phyloP scores from a whole-genome alignment of 2,888 invertebrate species.

The Eumacrocentrus americanus region DNA sequence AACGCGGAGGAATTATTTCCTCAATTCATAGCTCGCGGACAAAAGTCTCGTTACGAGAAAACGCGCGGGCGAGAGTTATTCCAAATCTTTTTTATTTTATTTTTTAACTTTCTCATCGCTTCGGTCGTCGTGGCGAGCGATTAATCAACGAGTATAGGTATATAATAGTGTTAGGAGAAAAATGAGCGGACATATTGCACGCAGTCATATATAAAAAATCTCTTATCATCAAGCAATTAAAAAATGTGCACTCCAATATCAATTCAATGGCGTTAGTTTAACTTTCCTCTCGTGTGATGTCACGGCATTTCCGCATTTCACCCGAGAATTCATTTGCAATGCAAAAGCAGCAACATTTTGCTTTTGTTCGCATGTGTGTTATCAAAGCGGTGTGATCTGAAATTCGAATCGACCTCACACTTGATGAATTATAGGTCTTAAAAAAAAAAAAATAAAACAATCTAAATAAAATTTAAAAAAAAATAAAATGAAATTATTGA shows the following conservation, averaged over 20 bases:
- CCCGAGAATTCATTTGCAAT: conserved; percentile 49
- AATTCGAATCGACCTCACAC: conserved; percentile 17
- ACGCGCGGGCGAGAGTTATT: conserved; percentile 5
- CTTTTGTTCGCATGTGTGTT: conserved; percentile 6
- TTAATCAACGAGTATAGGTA: conserved; percentile 5
- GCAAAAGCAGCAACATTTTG: conserved; percentile 42
- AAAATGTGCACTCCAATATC: no score
- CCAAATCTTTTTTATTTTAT: conserved; percentile 11
- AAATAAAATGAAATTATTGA: no score
- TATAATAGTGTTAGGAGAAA: no score
- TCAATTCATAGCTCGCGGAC: conserved; percentile 33
- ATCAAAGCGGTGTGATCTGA: conserved; percentile 22
- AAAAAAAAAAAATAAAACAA: no score
- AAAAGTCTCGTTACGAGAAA: conserved; percentile 34
- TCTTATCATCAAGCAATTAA: no score
- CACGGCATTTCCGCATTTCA: conserved; percentile 30
- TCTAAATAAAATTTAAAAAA: no score
- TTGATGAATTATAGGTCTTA: no score
- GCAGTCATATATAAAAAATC: no score
- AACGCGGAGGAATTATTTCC: conserved; percentile 34
- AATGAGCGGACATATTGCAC: conserved; percentile 3
- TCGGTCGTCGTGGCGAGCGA: not conserved
- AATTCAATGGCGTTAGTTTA: conserved; percentile 27
- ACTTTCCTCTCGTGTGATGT: conserved; percentile 16
- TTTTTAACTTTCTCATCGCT: not conserved